Evolutionary conservation across 1,140 invertebrate genomes (phyloP), one percentile per base, ranked within the genome.

Genomic region (Lepidurus apus): DNA sequence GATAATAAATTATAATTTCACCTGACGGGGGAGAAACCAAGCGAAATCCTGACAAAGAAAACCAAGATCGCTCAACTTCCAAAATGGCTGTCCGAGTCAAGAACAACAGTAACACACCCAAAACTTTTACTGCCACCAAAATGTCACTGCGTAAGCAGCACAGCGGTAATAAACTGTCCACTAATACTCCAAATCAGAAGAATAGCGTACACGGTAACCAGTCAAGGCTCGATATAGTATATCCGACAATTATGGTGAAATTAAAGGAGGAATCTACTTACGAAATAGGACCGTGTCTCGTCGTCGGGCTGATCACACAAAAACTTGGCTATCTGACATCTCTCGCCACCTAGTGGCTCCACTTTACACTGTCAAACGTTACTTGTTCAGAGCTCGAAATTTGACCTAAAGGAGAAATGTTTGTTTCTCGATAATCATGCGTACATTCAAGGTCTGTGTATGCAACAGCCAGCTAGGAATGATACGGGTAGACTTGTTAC

Each of bases 241-340:
- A n/a, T 65, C 13, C 53, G 17, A 13, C 17, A 65, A 65, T 65
- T 65, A 65, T 65, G 53, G 53, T 21, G 53, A 65, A 65, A 65
- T 65, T 65, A 21, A 9, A 65, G 53, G 21, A 65, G 53, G 53
- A 65, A 65, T n/a, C 53, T 65, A 65, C 53, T 65, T 65, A 65
- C 53, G 53, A 65, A 65, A 65, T 65, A 65, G 53, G 53, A 65
- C 53, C 53, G 53, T 65, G 53, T 65, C 53, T 65, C 13, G 53
- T 65, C 53, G 53, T 65, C 53, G 17, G 45, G 53, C 53, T 65
- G 53, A 21, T 7, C 53, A 21, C 53, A n/a, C 53, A 65, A 13
- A 65, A 65, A n/a, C 21, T n/a, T 1, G 13, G 13, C 53, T 21
- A 10, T 6, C 13, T 65, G 53, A 1, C 6, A 65, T 13, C 53